Evolutionary conservation across 2,888 invertebrate genomes (phyloP).

Genomic region (Parelbella ahira): DNA sequence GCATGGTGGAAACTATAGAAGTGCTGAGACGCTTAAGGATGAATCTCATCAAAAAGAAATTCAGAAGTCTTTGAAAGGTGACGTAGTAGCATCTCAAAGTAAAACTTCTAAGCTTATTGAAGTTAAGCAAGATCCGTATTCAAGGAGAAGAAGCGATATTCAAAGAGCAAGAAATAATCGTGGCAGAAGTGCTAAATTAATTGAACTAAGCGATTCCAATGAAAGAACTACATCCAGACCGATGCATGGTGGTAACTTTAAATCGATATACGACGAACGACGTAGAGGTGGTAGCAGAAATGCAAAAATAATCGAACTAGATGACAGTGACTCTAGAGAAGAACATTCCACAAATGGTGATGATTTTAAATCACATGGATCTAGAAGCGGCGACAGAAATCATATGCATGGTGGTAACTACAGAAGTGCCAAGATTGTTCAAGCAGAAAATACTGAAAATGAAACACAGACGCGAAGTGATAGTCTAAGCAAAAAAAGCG

Average conservation of each 20-base stretch:
- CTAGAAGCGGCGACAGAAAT: constrained; percentile 37
- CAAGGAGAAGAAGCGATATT: constrained; percentile 38
- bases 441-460: constrained; percentile 33
- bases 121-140: constrained; percentile 39
- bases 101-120: constrained; percentile 47
- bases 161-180: constrained; percentile 35
- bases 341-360: constrained; percentile 42
- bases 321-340: constrained; percentile 42
- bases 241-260: constrained; percentile 55
- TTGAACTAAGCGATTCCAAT: constrained; percentile 40
- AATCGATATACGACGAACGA: constrained; percentile 32
- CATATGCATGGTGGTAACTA: constrained; percentile 72
- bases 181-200: constrained; percentile 44
- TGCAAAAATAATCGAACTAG: constrained; percentile 55
- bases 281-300: constrained; percentile 38
- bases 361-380: constrained; percentile 44
- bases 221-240: constrained; percentile 29
- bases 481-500: constrained; percentile 30
- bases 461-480: constrained; percentile 27
- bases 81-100: constrained; percentile 54
- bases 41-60: neutral
- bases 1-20: constrained; percentile 72
- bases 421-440: constrained; percentile 52
- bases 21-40: constrained; percentile 33
- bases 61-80: constrained; percentile 30